These are phyloP conservation scores for Bradypus variegatus DNA, from an alignment of 2,797 vertebrate species.

Conservation along the genomic window DNA sequence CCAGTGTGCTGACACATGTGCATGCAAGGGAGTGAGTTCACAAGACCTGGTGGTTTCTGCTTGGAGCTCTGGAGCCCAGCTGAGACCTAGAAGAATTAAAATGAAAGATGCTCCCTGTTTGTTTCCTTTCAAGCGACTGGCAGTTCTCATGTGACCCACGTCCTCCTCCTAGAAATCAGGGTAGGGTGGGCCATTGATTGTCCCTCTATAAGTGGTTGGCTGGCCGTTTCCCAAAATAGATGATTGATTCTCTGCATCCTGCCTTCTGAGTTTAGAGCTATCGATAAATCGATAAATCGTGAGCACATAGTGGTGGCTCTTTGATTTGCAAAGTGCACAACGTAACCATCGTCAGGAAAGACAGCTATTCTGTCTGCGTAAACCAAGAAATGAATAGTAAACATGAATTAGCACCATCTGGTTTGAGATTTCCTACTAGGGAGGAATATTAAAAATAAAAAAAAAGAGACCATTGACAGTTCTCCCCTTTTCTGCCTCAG, in stretches of 20 bases:
- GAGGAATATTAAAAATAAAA: constrained; percentile 49
- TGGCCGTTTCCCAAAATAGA: background rate
- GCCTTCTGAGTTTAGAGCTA: background rate
- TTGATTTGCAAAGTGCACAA: constrained; percentile 58
- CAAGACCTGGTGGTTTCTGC: constrained; percentile 5
- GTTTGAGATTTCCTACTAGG: constrained; percentile 65
- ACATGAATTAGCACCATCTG: constrained; percentile 53
- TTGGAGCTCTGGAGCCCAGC: background rate
- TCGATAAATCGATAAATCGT: background rate
- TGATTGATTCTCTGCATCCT: background rate
- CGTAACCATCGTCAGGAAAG: constrained; percentile 40
- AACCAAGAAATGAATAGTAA: constrained; percentile 47
- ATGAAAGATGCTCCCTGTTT: background rate
- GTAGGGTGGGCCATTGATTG: background rate
- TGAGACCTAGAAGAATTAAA: background rate
- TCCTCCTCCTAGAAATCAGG: background rate
- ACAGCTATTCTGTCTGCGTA: background rate
- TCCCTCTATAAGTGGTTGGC: background rate
- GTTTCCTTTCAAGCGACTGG: background rate
- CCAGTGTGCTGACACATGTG: background rate
- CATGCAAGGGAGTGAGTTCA: background rate
- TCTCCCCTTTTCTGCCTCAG: constrained; percentile 49
- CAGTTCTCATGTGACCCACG: background rate
- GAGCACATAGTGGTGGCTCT: constrained; percentile 21
- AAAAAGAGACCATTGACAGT: constrained; percentile 42